A percentile compares a stretch with the other conserved stretches of the same genome.
Conservation (phyloP, 1,140 invertebrate species). For the Sinella curviseta region DNA sequence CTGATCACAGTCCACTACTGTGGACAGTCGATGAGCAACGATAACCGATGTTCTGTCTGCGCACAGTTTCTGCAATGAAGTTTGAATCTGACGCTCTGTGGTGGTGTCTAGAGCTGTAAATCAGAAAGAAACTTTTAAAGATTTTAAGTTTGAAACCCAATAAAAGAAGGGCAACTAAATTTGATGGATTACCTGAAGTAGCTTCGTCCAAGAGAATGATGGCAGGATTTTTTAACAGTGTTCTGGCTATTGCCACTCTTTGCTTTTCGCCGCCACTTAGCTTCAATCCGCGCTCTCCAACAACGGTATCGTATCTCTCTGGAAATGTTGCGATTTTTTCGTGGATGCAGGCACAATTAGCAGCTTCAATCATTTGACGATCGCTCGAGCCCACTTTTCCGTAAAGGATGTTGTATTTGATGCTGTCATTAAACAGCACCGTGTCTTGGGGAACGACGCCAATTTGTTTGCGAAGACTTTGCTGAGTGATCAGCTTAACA, state of each 20-base stretch:
- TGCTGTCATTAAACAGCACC: conserved; percentile 92
- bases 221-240: conserved; percentile 81
- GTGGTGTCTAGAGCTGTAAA: conserved; percentile 67
- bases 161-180: too few species aligned
- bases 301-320: conserved; percentile 78
- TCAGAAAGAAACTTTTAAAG: neutral
- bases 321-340: conserved; percentile 87
- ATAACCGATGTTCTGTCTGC: conserved; percentile 61
- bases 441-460: conserved; percentile 97
- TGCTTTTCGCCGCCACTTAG: conserved; percentile 45
- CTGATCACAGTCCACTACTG: conserved; percentile 62
- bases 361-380: conserved; percentile 82
- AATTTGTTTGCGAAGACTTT: conserved; percentile 72
- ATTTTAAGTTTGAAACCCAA: conserved; percentile 56
- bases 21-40: conserved; percentile 63
- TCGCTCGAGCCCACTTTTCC: conserved; percentile 76
- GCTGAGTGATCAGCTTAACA: conserved; percentile 75
- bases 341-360: conserved; percentile 90
- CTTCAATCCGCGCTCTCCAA: conserved; percentile 47
- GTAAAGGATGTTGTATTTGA: conserved; percentile 95
- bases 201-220: conserved; percentile 88
- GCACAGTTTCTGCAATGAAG: conserved; percentile 57
- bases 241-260: conserved; percentile 87
- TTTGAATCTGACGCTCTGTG: conserved; percentile 80
- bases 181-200: too few species aligned